Evolutionary conservation across 35 echinoderm and acorn worm genomes (phyloP), one percentile per base, ranked within the genome.

Genomic region (Chiridota heheva): DNA sequence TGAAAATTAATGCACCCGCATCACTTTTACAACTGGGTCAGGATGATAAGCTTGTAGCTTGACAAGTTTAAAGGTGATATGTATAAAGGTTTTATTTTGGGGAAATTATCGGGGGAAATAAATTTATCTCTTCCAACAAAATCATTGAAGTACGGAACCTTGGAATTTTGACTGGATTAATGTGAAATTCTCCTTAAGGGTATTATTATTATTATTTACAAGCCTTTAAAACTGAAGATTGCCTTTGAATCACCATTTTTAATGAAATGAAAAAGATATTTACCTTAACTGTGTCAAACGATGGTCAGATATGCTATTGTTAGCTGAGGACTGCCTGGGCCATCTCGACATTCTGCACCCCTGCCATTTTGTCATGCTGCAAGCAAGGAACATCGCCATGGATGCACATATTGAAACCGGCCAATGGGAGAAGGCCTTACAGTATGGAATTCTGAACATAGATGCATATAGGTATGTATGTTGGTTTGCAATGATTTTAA

Each of bases 311-410:
- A 77, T 77, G 73, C 48, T 77, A 1, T 51, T 31, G 1, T 56
- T 13, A n/a, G 73, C 73, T 35, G 48, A 77, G 34, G 44, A 77
- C 17, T 77, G 73, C 24, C 73, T 77, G 1, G 1, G 12, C 6
- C n/a, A n/a, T n/a, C 27, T 58, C 1, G 15, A 7, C 10, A 16
- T 6, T 20, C 73, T 77, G 0, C 73, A 77, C 25, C 34, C 43
- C 5, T 58, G 18, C 60, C 73, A 77, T 35, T 77, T 77, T 77
- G 44, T 53, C 1, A 77, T 34, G 73, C 47, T 77, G 4, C 28
- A 53, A 34, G 73, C 73, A 17, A 46, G 73, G 2, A 77, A 77
- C 16, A 53, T 77, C 28, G 73, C 73, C 73, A 77, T 77, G 73
- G 73, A 77, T 38, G 73, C 73, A 31, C 73, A 77, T 53, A 77